Evolutionary conservation across 1,140 invertebrate species (phyloP), one percentile per base, ranked within the genome.

Genomic region (Asbolus verrucosus): DNA sequence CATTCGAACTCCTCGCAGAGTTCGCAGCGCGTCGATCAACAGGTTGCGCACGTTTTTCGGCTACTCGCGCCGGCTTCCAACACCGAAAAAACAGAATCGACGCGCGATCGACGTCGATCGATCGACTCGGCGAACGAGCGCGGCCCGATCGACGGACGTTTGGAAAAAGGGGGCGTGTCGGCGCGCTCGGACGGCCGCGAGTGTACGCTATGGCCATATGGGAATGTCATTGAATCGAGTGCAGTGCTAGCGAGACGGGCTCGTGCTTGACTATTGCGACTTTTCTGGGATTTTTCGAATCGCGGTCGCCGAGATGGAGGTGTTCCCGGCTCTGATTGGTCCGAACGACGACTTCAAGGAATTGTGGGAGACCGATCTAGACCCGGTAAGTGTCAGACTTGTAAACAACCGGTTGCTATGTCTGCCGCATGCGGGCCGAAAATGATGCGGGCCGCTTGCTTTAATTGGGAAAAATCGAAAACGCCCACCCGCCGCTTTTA

Each of bases 281-380:
- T n/a, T n/a, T n/a, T n/a, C n/a, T 6, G 11, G 19, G 43, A 50
- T 18, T 50, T 50, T 50, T 24, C 50, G 14, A 9, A 6, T 14
- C 43, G 14, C 3, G 11, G 6, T 19, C 6, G 19, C 14, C 15
- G 11, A 9, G n/a, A 63, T 63, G 61, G 61, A 63, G 18, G 61
- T 39, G 16, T 63, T 63, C 24, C 39, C 61, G 21, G 15, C 60
- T 3, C 21, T 63, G 83, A 87, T 87, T 79, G 83, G 81, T 66
- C 85, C 84, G 65, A 85, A 87, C 76, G 90, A 91, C 82, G 77
- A 79, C 24, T 84, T 91, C 76, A 89, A 88, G 82, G 90, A 91
- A 80, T 83, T 91, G 76, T 92, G 90, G 90, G 90, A 91, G 78
- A 87, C 88, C 76, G 91, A 91, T 83, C 86, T 91, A 76, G 89